Evolutionary conservation across 2,888 invertebrate species (phyloP).

Genomic region (Lissonota sp.): DNA sequence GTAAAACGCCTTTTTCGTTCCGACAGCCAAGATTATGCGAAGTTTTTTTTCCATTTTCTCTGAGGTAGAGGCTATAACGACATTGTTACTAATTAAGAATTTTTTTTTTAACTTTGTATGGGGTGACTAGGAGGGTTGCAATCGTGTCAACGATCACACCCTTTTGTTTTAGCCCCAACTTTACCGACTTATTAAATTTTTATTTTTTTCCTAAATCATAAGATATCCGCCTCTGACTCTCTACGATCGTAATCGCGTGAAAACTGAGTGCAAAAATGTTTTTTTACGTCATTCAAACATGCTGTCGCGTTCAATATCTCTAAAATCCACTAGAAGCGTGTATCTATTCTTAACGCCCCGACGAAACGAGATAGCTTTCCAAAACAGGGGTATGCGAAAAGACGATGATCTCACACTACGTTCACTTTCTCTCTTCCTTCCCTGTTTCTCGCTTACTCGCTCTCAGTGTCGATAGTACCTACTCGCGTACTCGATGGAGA

Average conservation of each 20-base stretch:
- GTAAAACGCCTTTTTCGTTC: too few relatives aligned
- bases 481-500: slow-evolving; percentile 69
- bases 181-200: too few relatives aligned
- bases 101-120: too few relatives aligned
- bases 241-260: not conserved
- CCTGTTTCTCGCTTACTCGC: not conserved
- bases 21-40: too few relatives aligned
- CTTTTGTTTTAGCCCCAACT: too few relatives aligned
- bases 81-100: too few relatives aligned
- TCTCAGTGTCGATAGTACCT: slow-evolving; percentile 34
- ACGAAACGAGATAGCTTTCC: slow-evolving; percentile 62
- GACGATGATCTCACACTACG: slow-evolving; percentile 48
- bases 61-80: too few relatives aligned
- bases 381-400: slow-evolving; percentile 37
- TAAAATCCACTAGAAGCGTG: slow-evolving; percentile 39
- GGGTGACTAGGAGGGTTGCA: too few relatives aligned
- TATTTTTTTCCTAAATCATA: too few relatives aligned
- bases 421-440: slow-evolving; percentile 11
- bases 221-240: too few relatives aligned
- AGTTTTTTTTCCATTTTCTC: too few relatives aligned
- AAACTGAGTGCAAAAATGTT: slow-evolving; percentile 22
- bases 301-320: slow-evolving; percentile 49
- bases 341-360: slow-evolving; percentile 37
- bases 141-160: too few relatives aligned
- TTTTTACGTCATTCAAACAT: slow-evolving; percentile 6